Base-by-base conservation (phyloP, 2,888 invertebrate genomes). In the Auanema sp. region DNA sequence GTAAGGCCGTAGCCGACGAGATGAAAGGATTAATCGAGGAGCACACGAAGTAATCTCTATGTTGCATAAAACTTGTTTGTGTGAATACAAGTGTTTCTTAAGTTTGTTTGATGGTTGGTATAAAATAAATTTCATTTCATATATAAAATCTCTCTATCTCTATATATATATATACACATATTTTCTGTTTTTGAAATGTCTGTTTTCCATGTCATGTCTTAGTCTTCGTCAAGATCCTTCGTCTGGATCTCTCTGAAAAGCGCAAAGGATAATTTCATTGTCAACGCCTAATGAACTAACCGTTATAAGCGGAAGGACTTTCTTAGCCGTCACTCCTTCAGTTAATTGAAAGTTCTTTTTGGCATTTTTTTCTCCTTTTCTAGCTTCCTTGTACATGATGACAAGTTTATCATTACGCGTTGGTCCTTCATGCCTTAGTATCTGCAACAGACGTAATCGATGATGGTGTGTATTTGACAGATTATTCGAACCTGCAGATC, bases 301-400 rank as follows among this genome's bases (percentile, higher is more conserved):
- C 52, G 63, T 63, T 24, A 63, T 63, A 47, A 63, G 23, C 6
- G 63, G 58, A 23, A 63, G 47, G 2, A 42, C 63, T 33, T 58
- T 58, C 25, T 63, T 63, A 21, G 40, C 25, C 41, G 54, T 58
- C n/a, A 52, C 44, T 25, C 58, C 58, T n/a, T 65, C 67, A 18
- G 64, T 64, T 23, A 50, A n/a, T 43, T 69, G 64, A 56, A 72
- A 72, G n/a, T 66, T 61, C n/a, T 64, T 65, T 59, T 60, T 59
- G 4, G 75, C 60, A 62, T 75, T 71, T 42, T 66, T 68, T 47
- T 75, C 72, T 10, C 58, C 53, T 51, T 68, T 65, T 51, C 69
- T 72, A 6, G 76, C 70, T 49, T 72, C 72, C 64, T 74, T 76
- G 47, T 66, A 64, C 60, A 72, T 56, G 1, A 74, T 66, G 6